A percentile compares a stretch with the other conserved stretches of the same genome.
Conservation (phyloP, 2,797 vertebrate species). For the Poecile montanus region DNA sequence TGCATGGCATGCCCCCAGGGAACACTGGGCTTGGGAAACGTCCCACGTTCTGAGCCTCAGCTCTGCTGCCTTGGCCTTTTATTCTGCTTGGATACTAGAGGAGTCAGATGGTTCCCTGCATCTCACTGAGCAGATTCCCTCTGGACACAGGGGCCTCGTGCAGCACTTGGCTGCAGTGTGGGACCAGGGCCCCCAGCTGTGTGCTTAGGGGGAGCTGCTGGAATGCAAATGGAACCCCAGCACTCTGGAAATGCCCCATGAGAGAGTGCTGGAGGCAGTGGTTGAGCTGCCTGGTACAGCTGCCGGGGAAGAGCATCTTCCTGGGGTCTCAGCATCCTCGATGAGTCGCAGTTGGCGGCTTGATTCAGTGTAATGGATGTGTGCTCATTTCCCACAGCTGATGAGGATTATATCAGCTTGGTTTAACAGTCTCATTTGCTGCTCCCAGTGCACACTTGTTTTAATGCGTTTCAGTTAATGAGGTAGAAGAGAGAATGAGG, state of each 20-base stretch:
- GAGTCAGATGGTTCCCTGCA: not conserved
- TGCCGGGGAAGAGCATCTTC: not conserved
- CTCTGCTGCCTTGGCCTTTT: not conserved
- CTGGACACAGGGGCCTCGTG: fast-evolving
- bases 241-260: not conserved
- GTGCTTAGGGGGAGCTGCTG: not conserved
- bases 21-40: not conserved
- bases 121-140: not conserved
- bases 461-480: slow-evolving; percentile 83
- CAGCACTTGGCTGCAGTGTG: not conserved
- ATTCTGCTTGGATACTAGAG: fast-evolving
- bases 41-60: not conserved
- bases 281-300: not conserved
- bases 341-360: slow-evolving; percentile 13
- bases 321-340: not conserved
- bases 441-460: slow-evolving; percentile 79
- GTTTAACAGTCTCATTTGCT: slow-evolving; percentile 81
- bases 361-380: slow-evolving; percentile 66
- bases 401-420: slow-evolving; percentile 80
- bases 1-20: fast-evolving
- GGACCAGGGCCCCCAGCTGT: not conserved
- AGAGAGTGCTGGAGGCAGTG: not conserved
- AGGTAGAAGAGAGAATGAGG: slow-evolving; percentile 79
- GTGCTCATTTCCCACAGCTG: slow-evolving; percentile 76
- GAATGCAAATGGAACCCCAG: fast-evolving